Evolutionary conservation across 2,113 vertebrate species (phyloP).

Genomic region (Mustela nigripes): DNA sequence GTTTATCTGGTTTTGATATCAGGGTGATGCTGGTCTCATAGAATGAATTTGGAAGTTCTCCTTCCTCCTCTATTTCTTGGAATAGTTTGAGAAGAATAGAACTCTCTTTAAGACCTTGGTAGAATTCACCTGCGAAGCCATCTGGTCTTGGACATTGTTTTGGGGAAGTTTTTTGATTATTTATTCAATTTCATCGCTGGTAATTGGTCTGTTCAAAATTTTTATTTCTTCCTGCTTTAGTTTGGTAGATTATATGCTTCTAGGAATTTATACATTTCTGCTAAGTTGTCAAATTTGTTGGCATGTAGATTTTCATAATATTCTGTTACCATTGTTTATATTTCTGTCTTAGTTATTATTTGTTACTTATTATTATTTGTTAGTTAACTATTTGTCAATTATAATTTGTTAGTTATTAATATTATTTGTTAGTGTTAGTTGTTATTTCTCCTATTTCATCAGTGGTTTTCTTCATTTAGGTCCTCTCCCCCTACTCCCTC

Average conservation of each 20-base stretch:
- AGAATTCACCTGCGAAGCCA: not conserved
- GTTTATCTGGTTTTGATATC: not conserved
- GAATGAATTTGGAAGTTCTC: not conserved
- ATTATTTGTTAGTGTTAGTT: not conserved
- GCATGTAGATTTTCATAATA: not conserved
- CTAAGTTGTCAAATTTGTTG: not conserved
- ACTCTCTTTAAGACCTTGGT: not conserved
- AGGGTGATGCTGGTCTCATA: not conserved
- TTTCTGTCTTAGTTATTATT: not conserved
- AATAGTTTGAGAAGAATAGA: not conserved
- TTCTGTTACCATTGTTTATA: not conserved
- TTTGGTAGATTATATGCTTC: not conserved
- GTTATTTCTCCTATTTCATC: not conserved
- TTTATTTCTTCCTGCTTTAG: not conserved
- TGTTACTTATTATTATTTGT: too few relatives aligned
- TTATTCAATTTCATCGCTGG: not conserved
- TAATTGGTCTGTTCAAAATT: not conserved
- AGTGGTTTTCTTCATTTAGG: not conserved
- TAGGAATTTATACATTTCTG: not conserved
- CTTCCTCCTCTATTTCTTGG: not conserved
- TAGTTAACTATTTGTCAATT: too few relatives aligned
- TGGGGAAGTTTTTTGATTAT: not conserved
- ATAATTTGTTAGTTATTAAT: too few relatives aligned
- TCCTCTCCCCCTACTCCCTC: not conserved
- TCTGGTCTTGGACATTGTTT: not conserved